Conservation (phyloP, 92 coral and sea anemone species). For the Pocillopora meandrina region DNA sequence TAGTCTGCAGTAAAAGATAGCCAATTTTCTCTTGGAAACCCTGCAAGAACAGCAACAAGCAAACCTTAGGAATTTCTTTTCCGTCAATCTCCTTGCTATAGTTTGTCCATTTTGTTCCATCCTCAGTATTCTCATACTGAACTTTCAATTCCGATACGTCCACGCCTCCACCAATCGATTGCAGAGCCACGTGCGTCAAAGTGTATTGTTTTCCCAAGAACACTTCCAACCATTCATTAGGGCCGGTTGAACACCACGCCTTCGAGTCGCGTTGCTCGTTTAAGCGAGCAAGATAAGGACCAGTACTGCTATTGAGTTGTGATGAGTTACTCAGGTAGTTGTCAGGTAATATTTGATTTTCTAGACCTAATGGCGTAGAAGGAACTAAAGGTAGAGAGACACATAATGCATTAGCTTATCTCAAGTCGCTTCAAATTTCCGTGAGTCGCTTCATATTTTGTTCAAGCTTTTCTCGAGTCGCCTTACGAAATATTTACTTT, state of each 20-base stretch:
- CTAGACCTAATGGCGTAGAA: constrained; percentile 55
- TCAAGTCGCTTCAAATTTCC: no score
- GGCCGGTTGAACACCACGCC: constrained; percentile 20
- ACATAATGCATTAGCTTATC: background rate
- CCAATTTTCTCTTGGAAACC: no score
- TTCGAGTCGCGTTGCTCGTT: background rate
- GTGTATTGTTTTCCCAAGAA: constrained; percentile 24
- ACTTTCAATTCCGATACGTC: constrained; percentile 39
- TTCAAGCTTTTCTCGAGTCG: no score
- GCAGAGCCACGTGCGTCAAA: constrained; percentile 51
- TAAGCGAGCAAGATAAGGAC: constrained; percentile 13
- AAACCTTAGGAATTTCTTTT: constrained; percentile 14
- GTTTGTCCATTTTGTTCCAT: constrained; percentile 3
- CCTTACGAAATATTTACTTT: no score
- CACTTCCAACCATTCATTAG: constrained; percentile 18
- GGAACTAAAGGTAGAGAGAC: background rate
- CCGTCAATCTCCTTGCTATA: constrained; percentile 7
- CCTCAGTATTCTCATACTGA: constrained; percentile 27
- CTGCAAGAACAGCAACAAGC: no score
- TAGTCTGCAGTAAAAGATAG: no score
- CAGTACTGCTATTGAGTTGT: background rate
- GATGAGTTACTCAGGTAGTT: constrained; percentile 58
- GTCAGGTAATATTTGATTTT: constrained; percentile 48
- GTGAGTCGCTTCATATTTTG: no score
- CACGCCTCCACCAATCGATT: constrained; percentile 2